Evolutionary conservation across 1,140 invertebrate species (phyloP).

Genomic region (Drosophila sproati): DNA sequence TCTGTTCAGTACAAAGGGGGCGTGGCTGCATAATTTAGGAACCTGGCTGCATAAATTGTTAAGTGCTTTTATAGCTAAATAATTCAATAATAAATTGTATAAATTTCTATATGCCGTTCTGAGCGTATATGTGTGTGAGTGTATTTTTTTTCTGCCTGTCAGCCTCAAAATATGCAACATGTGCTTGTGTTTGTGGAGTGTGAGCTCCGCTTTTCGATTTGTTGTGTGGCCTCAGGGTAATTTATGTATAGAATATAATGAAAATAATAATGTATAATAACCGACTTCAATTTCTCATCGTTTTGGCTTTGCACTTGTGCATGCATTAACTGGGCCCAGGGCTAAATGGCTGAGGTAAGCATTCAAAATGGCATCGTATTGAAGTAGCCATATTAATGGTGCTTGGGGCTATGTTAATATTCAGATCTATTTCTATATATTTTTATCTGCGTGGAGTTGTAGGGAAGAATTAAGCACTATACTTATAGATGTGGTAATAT

Average conservation of each 20-base stretch:
- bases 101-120: conserved; percentile 35
- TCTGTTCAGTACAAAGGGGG: conserved; percentile 6
- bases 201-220: conserved; percentile 48
- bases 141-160: conserved; percentile 51
- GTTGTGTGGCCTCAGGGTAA: conserved; percentile 62
- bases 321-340: conserved; percentile 12
- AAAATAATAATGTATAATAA: conserved; percentile 74
- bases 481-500: no score
- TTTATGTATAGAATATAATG: conserved; percentile 71
- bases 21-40: conserved; percentile 68
- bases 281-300: conserved; percentile 34
- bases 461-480: neutral
- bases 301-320: neutral
- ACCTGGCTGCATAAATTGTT: conserved; percentile 75
- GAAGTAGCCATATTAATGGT: conserved; percentile 22
- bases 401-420: neutral
- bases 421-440: neutral
- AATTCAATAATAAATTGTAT: conserved; percentile 78
- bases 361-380: conserved; percentile 18
- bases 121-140: neutral
- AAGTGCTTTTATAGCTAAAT: conserved; percentile 70
- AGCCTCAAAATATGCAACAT: conserved; percentile 74
- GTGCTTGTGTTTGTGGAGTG: conserved; percentile 16
- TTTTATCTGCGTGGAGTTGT: neutral
- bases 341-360: neutral